These are phyloP conservation scores for Agrochola lychnidis DNA, from an alignment of 2,888 invertebrate genomes.

Conservation along the genomic window DNA sequence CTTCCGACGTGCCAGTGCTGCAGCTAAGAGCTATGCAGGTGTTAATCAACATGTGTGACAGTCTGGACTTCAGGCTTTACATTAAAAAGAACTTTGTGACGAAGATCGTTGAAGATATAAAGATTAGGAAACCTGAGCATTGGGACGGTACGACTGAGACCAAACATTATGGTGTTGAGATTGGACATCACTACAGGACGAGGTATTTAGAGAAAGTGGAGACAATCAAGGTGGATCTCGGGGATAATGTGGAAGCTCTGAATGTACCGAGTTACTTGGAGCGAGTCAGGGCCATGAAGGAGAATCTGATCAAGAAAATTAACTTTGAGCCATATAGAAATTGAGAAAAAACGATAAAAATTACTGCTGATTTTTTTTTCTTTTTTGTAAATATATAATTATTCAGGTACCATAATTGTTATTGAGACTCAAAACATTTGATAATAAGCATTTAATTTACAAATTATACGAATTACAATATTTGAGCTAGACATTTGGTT, in stretches of 20 bases:
- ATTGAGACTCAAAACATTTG: constrained; percentile 35
- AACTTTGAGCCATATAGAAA: constrained; percentile 70
- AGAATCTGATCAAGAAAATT: constrained; percentile 77
- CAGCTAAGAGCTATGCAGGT: constrained; percentile 81
- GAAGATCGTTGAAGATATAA: constrained; percentile 69
- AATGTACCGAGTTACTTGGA: constrained; percentile 82
- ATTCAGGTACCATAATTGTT: neutral
- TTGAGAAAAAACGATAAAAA: neutral
- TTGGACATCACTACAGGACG: constrained; percentile 82
- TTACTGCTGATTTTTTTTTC: neutral
- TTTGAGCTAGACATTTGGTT: constrained; percentile 86
- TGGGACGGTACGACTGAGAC: constrained; percentile 85
- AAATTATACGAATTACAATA: constrained; percentile 71
- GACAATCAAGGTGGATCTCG: constrained; percentile 80
- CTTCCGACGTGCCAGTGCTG: constrained; percentile 74
- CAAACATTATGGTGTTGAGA: constrained; percentile 76
- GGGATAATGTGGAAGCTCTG: constrained; percentile 76
- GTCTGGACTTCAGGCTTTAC: constrained; percentile 80
- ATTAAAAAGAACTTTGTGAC: constrained; percentile 75
- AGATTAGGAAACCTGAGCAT: constrained; percentile 78
- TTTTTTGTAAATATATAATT: neutral
- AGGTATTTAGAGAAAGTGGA: constrained; percentile 79
- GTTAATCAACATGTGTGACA: constrained; percentile 83
- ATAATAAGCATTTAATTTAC: constrained; percentile 74
- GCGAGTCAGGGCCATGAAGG: constrained; percentile 73